A percentile compares a stretch with the other conserved stretches of the same genome.
Conservation (phyloP, 2,888 invertebrate species). For the Pristionchus entomophagus region DNA sequence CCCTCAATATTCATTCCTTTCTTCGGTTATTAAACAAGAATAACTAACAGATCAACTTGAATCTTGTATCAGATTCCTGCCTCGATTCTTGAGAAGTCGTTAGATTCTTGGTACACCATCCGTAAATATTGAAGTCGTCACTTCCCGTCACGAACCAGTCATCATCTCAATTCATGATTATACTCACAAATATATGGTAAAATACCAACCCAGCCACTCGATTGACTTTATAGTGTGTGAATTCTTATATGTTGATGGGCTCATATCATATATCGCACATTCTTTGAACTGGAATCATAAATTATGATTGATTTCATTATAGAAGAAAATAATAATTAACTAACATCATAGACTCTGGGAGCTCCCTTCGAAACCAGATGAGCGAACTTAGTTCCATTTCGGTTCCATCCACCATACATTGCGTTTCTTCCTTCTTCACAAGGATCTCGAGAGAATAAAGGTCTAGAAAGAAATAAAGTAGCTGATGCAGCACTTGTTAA, state of each 20-base stretch:
- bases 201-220: constrained; percentile 32
- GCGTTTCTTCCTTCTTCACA: background rate
- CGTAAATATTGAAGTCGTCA: constrained; percentile 26
- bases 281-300: constrained; percentile 27
- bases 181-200: background rate
- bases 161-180: constrained; percentile 1
- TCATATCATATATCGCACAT: background rate
- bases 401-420: constrained; percentile 46
- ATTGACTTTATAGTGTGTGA: constrained; percentile 6
- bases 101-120: constrained; percentile 4
- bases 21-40: background rate
- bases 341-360: constrained; percentile 19
- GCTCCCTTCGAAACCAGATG: background rate
- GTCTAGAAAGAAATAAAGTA: background rate
- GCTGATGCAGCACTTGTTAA: background rate
- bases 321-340: background rate
- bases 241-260: background rate
- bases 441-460: background rate
- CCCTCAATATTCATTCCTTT: background rate
- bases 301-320: background rate
- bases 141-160: constrained; percentile 31
- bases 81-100: no score
- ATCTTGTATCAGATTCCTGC: background rate
- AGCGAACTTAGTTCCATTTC: constrained; percentile 33
- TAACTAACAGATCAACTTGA: background rate